These are phyloP conservation scores for Sphaerophoria rueppellii DNA, from an alignment of 2,888 invertebrate genomes.

Conservation along the genomic window DNA sequence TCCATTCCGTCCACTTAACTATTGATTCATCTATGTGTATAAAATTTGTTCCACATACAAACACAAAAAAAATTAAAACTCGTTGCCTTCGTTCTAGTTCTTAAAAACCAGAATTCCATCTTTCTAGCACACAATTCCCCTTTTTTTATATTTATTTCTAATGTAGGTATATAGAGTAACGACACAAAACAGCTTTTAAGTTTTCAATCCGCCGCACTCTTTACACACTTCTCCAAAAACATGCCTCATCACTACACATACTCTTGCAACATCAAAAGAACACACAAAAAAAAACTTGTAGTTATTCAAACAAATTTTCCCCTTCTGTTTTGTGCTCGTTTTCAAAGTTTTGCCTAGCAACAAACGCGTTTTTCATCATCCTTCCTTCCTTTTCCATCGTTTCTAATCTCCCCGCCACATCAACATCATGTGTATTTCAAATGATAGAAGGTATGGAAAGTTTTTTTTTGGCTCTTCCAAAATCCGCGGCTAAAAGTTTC, in stretches of 20 bases:
- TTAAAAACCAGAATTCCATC: conserved; percentile 42
- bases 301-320: conserved; percentile 42
- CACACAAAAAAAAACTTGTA: background rate
- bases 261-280: background rate
- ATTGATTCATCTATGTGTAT: conserved; percentile 14
- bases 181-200: conserved; percentile 14
- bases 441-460: conserved; percentile 3
- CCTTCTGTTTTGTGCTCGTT: conserved; percentile 41
- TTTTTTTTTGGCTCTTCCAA: background rate
- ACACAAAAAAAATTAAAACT: conserved; percentile 27
- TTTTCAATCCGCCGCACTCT: conserved; percentile 8
- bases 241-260: background rate
- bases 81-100: conserved; percentile 50
- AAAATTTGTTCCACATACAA: conserved; percentile 9
- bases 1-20: conserved; percentile 17
- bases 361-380: conserved; percentile 57
- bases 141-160: conserved; percentile 9
- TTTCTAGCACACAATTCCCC: conserved; percentile 2
- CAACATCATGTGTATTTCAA: background rate
- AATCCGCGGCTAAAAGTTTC: background rate
- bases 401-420: conserved; percentile 23
- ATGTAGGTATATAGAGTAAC: background rate
- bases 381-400: background rate
- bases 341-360: conserved; percentile 67
- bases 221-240: too few relatives aligned